These are phyloP conservation scores for Panulirus ornatus DNA, from an alignment of 1,140 invertebrate species.

Conservation along the genomic window DNA sequence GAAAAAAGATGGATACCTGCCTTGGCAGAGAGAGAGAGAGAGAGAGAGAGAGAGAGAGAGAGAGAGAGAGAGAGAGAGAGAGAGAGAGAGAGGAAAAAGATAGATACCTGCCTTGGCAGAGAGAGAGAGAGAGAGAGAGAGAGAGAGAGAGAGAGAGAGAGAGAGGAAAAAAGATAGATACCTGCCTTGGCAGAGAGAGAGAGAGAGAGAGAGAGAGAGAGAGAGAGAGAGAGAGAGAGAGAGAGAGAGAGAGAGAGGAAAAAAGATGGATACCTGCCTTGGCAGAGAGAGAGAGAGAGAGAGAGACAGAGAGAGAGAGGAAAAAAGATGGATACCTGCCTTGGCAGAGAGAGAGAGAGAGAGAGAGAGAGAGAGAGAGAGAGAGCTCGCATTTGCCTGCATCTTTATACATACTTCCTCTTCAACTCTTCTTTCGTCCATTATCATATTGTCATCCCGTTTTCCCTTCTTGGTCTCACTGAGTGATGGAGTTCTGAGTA, in stretches of 20 bases:
- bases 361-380: conserved; percentile 48
- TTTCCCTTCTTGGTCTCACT: too few relatives aligned
- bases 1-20: too few relatives aligned
- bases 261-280: neutral
- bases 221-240: neutral
- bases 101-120: neutral
- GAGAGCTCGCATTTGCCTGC: neutral
- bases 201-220: conserved; percentile 21
- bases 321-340: neutral
- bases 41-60: conserved; percentile 19
- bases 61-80: too few relatives aligned
- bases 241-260: too few relatives aligned
- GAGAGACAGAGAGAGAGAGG: conserved; percentile 7
- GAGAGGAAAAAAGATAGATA: too few relatives aligned
- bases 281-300: conserved; percentile 10
- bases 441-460: neutral
- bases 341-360: neutral
- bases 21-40: neutral
- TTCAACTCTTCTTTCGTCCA: neutral
- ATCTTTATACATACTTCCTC: neutral
- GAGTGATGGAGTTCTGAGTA: too few relatives aligned
- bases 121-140: conserved; percentile 24
- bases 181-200: neutral
- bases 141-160: neutral
- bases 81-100: too few relatives aligned